phyloP scores from a whole-genome alignment of 2,113 vertebrate genomes.

The Takifugu flavidus region DNA sequence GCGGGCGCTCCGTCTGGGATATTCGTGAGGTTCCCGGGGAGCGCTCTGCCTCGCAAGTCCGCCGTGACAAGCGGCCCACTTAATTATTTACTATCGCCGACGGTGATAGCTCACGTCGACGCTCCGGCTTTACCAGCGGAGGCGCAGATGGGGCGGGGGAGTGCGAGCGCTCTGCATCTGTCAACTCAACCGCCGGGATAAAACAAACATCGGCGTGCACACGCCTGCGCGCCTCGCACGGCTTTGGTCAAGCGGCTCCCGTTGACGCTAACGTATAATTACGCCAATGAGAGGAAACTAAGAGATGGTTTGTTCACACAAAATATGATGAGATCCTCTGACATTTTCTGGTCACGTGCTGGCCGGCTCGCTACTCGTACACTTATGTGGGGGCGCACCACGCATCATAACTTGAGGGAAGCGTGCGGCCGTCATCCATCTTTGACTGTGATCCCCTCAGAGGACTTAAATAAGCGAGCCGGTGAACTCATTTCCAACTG shows the following conservation, averaged over 20 bases:
- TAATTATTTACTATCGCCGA: conserved; percentile 63
- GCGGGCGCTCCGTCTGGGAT: conserved; percentile 40
- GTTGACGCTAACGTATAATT: conserved; percentile 11
- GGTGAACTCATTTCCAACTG: no score
- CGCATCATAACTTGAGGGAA: no score
- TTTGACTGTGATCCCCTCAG: no score
- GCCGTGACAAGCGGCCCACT: conserved; percentile 55
- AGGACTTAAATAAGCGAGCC: no score
- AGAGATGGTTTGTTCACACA: not conserved
- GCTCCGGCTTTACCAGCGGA: conserved; percentile 9
- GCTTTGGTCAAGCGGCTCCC: conserved; percentile 9
- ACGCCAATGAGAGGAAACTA: not conserved
- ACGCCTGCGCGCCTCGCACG: not conserved
- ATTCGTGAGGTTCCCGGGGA: conserved; percentile 36
- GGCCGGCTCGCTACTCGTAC: not conserved
- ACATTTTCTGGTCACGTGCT: not conserved
- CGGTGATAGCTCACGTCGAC: conserved; percentile 44
- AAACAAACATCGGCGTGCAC: no score
- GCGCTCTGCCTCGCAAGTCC: conserved; percentile 43
- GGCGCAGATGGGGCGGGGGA: not conserved
- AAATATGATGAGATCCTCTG: no score
- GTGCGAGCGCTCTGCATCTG: no score
- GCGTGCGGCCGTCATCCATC: no score
- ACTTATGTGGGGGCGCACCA: no score
- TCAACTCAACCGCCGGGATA: no score